phyloP scores from a whole-genome alignment of 2,797 vertebrate genomes.

The Columba guinea region DNA sequence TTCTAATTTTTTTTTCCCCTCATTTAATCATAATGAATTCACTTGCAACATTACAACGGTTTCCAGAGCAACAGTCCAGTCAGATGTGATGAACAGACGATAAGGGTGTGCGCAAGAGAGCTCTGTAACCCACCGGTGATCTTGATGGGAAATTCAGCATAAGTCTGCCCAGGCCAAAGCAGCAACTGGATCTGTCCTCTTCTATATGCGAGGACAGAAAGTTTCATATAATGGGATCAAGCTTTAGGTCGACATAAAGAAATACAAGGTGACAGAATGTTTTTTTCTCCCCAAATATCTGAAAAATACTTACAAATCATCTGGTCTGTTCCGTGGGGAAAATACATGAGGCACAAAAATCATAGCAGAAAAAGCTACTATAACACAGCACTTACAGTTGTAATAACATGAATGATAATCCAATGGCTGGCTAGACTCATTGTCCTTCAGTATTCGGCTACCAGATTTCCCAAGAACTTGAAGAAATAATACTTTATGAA shows the following conservation, averaged over 20 bases:
- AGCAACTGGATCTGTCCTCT: not conserved
- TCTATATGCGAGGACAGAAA: not conserved
- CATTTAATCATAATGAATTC: slow-evolving; percentile 72
- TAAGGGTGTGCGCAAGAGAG: not conserved
- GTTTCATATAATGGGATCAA: not conserved
- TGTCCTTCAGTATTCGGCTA: not conserved
- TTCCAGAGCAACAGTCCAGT: slow-evolving; percentile 67
- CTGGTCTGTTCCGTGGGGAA: not conserved
- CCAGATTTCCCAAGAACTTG: not conserved
- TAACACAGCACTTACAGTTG: not conserved
- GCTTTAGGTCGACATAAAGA: not conserved
- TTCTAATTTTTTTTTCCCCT: slow-evolving; percentile 55
- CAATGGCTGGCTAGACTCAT: not conserved
- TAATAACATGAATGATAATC: not conserved
- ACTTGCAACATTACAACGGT: slow-evolving; percentile 39
- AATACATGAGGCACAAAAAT: not conserved
- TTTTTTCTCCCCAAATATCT: not conserved
- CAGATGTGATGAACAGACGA: slow-evolving; percentile 55
- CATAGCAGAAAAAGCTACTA: not conserved
- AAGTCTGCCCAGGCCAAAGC: not conserved
- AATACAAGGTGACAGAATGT: not conserved
- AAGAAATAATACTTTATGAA: not conserved
- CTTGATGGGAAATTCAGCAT: not conserved
- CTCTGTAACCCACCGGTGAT: not conserved
- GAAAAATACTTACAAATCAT: not conserved